Evolutionary conservation across 1,140 invertebrate genomes (phyloP).

Genomic region (Brachionus sp.): DNA sequence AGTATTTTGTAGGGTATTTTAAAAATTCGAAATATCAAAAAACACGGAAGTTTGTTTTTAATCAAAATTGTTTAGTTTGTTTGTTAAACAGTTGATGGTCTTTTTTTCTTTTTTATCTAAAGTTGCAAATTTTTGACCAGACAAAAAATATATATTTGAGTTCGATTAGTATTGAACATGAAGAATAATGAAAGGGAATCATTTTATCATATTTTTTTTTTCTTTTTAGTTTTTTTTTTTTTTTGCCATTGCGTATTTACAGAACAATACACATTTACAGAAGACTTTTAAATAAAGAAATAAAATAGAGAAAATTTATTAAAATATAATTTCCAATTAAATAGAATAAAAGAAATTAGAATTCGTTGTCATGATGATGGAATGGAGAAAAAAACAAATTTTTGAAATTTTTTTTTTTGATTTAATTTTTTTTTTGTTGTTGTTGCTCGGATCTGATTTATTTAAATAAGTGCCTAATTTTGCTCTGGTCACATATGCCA

Average conservation of each 20-base stretch:
- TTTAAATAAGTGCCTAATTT: not conserved
- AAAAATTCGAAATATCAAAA: not conserved
- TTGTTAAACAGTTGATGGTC: not conserved
- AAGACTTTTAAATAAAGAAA: no score
- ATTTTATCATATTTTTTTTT: no score
- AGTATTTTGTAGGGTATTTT: not conserved
- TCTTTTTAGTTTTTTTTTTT: no score
- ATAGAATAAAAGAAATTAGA: not conserved
- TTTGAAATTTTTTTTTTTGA: not conserved
- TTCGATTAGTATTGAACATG: no score
- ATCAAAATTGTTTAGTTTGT: not conserved
- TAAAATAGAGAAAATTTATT: no score
- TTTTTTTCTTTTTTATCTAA: not conserved
- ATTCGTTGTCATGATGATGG: constrained; percentile 34
- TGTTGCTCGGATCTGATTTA: not conserved
- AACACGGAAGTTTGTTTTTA: constrained; percentile 22
- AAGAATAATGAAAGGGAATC: no score
- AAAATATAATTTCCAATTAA: no score
- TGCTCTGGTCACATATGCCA: not conserved
- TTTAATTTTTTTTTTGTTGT: not conserved
- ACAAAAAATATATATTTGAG: no score
- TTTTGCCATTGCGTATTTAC: no score
- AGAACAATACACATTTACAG: no score
- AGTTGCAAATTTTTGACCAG: not conserved
- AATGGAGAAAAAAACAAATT: not conserved